Evolutionary conservation across 2,888 invertebrate genomes (phyloP).

Genomic region (Megaustenia siamemsis): DNA sequence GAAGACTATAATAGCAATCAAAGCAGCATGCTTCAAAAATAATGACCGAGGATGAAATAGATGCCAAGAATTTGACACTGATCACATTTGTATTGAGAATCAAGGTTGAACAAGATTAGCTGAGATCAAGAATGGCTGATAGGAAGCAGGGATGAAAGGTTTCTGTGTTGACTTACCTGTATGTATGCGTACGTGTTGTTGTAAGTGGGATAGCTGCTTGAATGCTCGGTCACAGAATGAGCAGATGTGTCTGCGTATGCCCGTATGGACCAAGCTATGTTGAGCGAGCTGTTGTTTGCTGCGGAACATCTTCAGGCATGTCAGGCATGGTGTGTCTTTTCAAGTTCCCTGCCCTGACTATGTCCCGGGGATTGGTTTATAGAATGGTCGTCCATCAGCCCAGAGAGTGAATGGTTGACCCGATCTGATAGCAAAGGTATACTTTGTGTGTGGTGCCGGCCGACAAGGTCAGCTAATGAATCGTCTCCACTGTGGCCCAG

Average conservation of each 20-base stretch:
- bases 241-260: constrained; percentile 98
- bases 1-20: not conserved
- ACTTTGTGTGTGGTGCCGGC: constrained; percentile 53
- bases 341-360: constrained; percentile 80
- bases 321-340: constrained; percentile 96
- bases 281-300: constrained; percentile 98
- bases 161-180: constrained; percentile 85
- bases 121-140: too few species aligned
- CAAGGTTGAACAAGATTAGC: too few species aligned
- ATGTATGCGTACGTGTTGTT: constrained; percentile 96
- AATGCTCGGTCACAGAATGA: constrained; percentile 97
- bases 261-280: constrained; percentile 97
- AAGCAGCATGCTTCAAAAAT: not conserved
- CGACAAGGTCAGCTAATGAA: constrained; percentile 39
- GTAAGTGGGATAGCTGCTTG: constrained; percentile 97
- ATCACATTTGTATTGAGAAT: not conserved
- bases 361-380: constrained; percentile 27
- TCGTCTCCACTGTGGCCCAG: constrained; percentile 42
- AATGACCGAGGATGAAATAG: not conserved
- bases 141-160: not conserved
- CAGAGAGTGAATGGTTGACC: constrained; percentile 46
- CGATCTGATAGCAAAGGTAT: constrained; percentile 52
- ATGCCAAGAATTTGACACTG: not conserved
- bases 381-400: constrained; percentile 48
- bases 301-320: constrained; percentile 97